Base-by-base conservation (phyloP, 2,113 vertebrate genomes). In the Triplophysa dalaica region DNA sequence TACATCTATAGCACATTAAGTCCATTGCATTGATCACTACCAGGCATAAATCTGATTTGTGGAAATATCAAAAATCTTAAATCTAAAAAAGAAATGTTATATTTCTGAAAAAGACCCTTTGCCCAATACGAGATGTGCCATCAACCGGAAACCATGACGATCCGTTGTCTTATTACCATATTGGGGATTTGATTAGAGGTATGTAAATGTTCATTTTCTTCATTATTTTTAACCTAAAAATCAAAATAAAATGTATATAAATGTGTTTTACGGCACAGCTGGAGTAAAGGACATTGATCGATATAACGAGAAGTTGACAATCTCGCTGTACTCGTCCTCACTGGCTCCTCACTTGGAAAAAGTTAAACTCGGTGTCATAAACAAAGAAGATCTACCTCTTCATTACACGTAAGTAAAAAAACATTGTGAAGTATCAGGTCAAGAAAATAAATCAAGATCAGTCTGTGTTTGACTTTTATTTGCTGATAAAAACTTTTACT, bases 261-360 rank as follows among this genome's bases (percentile, higher is more conserved):
- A 21, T 19, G 11, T 80, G 11, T 77, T 11, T 29, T 85, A 21
- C 61, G 73, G 54, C 86, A 1, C 84, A 99, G 98, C 94, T 89
- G 95, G 91, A 1, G 90, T 99, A 87, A 99, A 99, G 87, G 97
- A 98, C 12, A 91, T 99, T 21, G 97, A 99, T 87, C 96, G 96
- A 62, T 99, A 96, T 81, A 95, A 98, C 11, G 94, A 97, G 90
- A 99, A 98, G 87, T 91, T 99, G 83, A 95, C 94, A 0, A 87
- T 98, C 2, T 98, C 97, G 0, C 93, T 99, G 10, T 94, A 94
- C 22, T 93, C 87, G 76, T 91, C 94, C 5, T 95, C 94, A 69
- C 92, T 98, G 77, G 91, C 94, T 43, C 86, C 93, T 56, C 91
- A 78, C 29, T 76, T 96, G 8, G 89, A 92, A 73, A 89, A 88